phyloP scores from a whole-genome alignment of 2,113 vertebrate species.

The Perca schrenkii region DNA sequence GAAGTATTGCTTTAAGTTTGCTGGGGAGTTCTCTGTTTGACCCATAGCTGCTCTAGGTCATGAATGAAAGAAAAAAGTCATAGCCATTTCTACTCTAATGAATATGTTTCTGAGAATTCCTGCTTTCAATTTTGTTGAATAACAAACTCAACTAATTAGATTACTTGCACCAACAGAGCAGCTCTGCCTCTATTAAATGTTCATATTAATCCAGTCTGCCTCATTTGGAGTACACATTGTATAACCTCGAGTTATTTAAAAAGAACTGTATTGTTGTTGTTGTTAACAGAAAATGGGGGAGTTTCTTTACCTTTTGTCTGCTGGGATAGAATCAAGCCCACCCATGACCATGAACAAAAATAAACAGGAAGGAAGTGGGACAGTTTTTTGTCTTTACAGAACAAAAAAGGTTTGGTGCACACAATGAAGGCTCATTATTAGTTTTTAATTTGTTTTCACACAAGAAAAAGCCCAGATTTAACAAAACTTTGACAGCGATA shows the following conservation, averaged over 20 bases:
- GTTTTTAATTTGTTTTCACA: not conserved
- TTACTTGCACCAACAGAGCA: slow-evolving; percentile 16
- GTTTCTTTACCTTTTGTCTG: not conserved
- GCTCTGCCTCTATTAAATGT: not conserved
- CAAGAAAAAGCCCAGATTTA: not conserved
- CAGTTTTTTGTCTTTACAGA: not conserved
- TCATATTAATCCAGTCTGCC: slow-evolving; percentile 1
- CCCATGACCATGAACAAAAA: no score
- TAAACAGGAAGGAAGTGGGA: not conserved
- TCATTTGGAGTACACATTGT: not conserved
- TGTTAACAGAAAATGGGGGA: not conserved
- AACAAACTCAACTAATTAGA: slow-evolving; percentile 38
- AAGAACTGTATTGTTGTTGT: not conserved
- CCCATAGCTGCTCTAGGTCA: not conserved
- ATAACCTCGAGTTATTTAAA: not conserved
- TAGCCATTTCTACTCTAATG: slow-evolving; percentile 25
- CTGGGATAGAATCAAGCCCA: not conserved
- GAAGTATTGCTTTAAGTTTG: not conserved
- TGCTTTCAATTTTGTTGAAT: slow-evolving; percentile 32
- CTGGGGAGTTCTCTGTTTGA: not conserved
- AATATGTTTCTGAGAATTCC: slow-evolving; percentile 12
- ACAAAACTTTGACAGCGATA: not conserved
- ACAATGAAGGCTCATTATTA: not conserved
- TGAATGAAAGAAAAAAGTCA: not conserved
- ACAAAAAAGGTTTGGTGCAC: not conserved